phyloP scores from a whole-genome alignment of 2,113 vertebrate genomes.

The Cyanoderma ruficeps region DNA sequence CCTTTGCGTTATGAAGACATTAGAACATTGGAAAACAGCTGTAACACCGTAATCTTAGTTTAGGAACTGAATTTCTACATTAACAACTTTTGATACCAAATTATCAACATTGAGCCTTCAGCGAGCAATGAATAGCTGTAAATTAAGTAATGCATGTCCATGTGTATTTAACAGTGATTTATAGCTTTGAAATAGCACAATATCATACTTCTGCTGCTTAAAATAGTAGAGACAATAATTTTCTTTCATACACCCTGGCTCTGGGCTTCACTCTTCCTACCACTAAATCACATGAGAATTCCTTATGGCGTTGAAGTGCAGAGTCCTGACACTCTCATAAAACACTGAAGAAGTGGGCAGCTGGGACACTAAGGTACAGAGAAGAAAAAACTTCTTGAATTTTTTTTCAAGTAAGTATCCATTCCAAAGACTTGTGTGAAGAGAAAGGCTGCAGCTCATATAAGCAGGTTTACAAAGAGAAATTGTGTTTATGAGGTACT shows the following conservation, averaged over 20 bases:
- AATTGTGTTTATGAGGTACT: too few relatives aligned
- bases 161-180: not conserved
- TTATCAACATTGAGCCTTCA: not conserved
- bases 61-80: not conserved
- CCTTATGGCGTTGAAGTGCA: rapidly evolving
- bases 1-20: not conserved
- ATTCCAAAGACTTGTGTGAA: not conserved
- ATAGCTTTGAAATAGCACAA: not conserved
- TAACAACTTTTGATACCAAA: not conserved
- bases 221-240: not conserved
- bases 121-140: not conserved
- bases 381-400: not conserved
- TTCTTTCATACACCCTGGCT: not conserved
- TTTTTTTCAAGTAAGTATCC: not conserved
- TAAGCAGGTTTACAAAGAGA: not conserved
- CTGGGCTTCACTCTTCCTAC: not conserved
- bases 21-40: not conserved
- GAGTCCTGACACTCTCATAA: not conserved
- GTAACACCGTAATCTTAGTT: not conserved
- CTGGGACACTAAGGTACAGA: not conserved
- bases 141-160: not conserved
- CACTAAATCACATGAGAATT: not conserved
- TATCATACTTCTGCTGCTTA: not conserved
- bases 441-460: not conserved
- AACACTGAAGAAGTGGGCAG: not conserved